Percentiles rank a stretch among this genome's conserved stretches.
Evolutionary conservation across 2,797 vertebrate species (phyloP).

Genomic region (Mareca penelope): DNA sequence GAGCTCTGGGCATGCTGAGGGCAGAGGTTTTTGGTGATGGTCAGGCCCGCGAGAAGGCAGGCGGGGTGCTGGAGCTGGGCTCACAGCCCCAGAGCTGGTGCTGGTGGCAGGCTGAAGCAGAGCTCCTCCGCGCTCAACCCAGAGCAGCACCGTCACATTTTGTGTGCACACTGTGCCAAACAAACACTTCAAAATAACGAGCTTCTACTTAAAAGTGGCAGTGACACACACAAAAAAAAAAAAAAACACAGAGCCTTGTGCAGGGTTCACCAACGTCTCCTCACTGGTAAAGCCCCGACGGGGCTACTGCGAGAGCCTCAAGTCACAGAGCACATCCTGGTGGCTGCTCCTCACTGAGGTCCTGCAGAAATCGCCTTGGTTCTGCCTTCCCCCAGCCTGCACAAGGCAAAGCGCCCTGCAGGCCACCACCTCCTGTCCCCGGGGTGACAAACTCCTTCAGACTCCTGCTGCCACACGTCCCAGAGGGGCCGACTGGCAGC

Average conservation of each 20-base stretch:
- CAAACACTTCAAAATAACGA: not conserved
- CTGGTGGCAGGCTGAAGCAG: not conserved
- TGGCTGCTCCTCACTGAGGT: not conserved
- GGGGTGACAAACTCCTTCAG: not conserved
- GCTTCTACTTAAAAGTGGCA: not conserved
- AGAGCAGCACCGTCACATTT: not conserved
- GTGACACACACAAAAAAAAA: not conserved
- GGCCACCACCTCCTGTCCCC: not conserved
- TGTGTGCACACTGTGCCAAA: fast-evolving
- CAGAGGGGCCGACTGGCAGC: not conserved
- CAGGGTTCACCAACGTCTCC: not conserved
- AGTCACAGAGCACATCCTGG: fast-evolving
- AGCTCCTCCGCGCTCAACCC: not conserved
- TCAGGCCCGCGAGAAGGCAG: not conserved
- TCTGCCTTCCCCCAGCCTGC: not conserved
- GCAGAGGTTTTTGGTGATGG: not conserved
- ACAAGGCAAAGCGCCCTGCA: not conserved
- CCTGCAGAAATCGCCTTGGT: not conserved
- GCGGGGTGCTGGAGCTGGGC: not conserved
- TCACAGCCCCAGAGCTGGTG: not conserved
- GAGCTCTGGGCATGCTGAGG: not conserved
- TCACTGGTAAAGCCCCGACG: not conserved
- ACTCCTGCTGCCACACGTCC: fast-evolving
- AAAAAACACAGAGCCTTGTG: not conserved
- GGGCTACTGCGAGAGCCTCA: not conserved